Percentiles rank a stretch among this genome's conserved stretches.
These are phyloP conservation scores for Otus sunia DNA, from an alignment of 2,113 vertebrate species.

Conservation along the genomic window DNA sequence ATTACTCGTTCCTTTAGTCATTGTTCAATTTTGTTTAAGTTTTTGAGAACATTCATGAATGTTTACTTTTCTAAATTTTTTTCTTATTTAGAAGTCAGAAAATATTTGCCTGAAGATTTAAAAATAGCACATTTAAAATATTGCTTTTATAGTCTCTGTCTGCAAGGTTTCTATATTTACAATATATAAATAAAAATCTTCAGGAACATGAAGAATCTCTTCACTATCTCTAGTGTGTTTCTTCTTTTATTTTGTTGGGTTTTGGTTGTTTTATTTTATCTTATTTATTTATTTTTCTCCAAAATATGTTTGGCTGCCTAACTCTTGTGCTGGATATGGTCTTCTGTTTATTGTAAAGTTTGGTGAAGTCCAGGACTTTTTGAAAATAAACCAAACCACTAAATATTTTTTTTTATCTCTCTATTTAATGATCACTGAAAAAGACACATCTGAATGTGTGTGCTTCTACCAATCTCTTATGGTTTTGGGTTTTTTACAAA, in stretches of 20 bases:
- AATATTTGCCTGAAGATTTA: background rate
- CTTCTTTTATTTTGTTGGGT: rapidly evolving
- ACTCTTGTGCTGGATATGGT: background rate
- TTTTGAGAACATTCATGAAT: background rate
- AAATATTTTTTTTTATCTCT: background rate
- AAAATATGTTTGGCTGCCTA: background rate
- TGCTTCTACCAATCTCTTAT: background rate
- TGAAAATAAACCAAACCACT: background rate
- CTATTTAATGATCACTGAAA: background rate
- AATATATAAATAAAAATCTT: background rate
- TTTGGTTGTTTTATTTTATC: background rate
- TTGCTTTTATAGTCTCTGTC: background rate
- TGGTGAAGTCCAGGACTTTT: background rate
- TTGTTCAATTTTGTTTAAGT: background rate
- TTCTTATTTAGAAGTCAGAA: background rate
- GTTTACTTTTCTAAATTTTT: background rate
- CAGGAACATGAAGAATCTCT: background rate
- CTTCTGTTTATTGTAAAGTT: background rate
- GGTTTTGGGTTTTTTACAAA: background rate
- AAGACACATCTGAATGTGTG: background rate
- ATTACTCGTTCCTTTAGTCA: background rate
- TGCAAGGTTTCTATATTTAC: background rate
- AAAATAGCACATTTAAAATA: background rate
- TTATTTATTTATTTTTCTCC: background rate
- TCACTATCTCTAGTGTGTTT: background rate